phyloP scores from a whole-genome alignment of 2,888 invertebrate genomes.

The Polia nebulosa region DNA sequence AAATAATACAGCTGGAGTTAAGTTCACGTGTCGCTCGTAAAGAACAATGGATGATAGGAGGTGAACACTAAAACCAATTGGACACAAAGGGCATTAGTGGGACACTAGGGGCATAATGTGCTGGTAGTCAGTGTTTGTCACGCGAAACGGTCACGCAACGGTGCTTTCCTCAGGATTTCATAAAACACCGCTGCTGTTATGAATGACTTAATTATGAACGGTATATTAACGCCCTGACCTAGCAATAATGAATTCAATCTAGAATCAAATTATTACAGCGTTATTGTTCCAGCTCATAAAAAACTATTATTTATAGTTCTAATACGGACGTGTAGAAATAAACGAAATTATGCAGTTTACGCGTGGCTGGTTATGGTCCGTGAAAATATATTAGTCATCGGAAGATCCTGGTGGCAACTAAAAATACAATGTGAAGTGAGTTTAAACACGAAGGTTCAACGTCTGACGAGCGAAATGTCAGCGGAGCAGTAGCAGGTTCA shows the following conservation, averaged over 20 bases:
- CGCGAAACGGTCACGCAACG: conserved; percentile 85
- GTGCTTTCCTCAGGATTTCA: conserved; percentile 81
- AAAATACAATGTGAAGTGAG: conserved; percentile 55
- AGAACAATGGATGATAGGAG: conserved; percentile 66
- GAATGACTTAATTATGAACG: conserved; percentile 76
- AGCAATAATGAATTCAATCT: conserved; percentile 42
- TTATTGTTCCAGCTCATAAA: conserved; percentile 1
- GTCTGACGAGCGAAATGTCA: conserved; percentile 40
- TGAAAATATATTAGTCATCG: conserved; percentile 61
- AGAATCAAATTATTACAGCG: conserved; percentile 21
- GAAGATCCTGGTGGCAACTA: conserved; percentile 57
- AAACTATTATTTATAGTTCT: conserved; percentile 2
- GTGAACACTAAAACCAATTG: conserved; percentile 76
- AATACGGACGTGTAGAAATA: conserved; percentile 37
- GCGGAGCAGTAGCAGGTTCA: conserved; percentile 48
- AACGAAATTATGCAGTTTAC: conserved; percentile 47
- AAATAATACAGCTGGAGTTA: conserved; percentile 49
- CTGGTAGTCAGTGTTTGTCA: conserved; percentile 78
- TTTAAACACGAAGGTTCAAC: conserved; percentile 51
- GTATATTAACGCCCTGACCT: conserved; percentile 46
- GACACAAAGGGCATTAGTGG: conserved; percentile 81
- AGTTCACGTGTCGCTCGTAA: conserved; percentile 63
- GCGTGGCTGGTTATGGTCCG: conserved; percentile 46
- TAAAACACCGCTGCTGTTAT: conserved; percentile 70
- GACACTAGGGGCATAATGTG: conserved; percentile 76